These are phyloP conservation scores for Polypterus senegalus DNA, from an alignment of 2,113 vertebrate species.

Conservation along the genomic window DNA sequence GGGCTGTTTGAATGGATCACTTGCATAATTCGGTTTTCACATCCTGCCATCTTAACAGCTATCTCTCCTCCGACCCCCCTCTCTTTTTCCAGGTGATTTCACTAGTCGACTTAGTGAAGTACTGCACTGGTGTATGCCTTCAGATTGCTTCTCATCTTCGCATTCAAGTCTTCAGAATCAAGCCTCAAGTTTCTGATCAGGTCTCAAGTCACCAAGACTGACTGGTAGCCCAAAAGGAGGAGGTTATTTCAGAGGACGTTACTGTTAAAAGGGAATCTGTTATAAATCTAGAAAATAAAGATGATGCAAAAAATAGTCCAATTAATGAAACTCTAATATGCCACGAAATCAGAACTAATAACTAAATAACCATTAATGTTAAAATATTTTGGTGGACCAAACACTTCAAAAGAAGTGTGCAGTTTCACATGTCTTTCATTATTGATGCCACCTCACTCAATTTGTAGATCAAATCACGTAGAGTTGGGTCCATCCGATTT, in stretches of 20 bases:
- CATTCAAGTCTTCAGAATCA: conserved; percentile 87
- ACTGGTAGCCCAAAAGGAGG: conserved; percentile 73
- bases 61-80: conserved; percentile 9
- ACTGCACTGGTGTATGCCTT: conserved; percentile 77
- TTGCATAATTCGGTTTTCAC: too few relatives aligned
- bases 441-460: too few relatives aligned
- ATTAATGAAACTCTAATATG: conserved; percentile 25
- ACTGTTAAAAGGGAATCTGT: conserved; percentile 36
- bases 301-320: conserved; percentile 14
- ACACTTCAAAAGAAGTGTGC: too few relatives aligned
- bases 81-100: conserved; percentile 67
- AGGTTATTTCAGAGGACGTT: conserved; percentile 48
- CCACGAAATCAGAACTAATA: too few relatives aligned
- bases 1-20: too few relatives aligned
- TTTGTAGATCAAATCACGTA: too few relatives aligned
- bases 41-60: too few relatives aligned
- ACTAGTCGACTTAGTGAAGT: conserved; percentile 72
- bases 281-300: conserved; percentile 40
- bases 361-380: neutral
- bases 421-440: too few relatives aligned
- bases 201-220: conserved; percentile 69
- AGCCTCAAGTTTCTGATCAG: conserved; percentile 59
- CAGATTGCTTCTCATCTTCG: conserved; percentile 87
- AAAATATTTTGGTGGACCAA: neutral
- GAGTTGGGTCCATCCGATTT: too few relatives aligned